Evolutionary conservation across 2,113 vertebrate species (phyloP), one percentile per base, ranked within the genome.

Genomic region (Psettodes erumei): DNA sequence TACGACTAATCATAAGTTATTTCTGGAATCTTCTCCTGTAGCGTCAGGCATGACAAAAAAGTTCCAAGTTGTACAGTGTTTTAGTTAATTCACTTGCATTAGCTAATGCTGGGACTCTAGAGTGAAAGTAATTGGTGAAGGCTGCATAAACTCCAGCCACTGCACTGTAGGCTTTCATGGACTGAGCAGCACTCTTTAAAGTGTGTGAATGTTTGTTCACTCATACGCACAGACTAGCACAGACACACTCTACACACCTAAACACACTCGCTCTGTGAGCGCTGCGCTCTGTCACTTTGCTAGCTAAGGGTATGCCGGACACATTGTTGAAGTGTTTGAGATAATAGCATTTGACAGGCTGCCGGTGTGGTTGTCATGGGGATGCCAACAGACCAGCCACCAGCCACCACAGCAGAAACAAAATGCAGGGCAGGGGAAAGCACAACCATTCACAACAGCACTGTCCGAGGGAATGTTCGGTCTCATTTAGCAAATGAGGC

Each of bases 281-380:
- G n/a, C n/a, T n/a, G n/a, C n/a, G 47, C 75, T 62, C 68, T 67
- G 63, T 72, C 67, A 82, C 62, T 83, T 62, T 56, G 63, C 19
- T 51, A 28, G 82, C 59, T 66, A 48, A 71, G 66, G 64, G 63
- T 70, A 64, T 53, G 48, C 68, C 74, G 85, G 82, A 83, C 85
- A 81, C 75, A 64, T 72, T 56, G 81, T 77, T 77, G 55, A 83
- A 81, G 82, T 77, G 83, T 77, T 80, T 43, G 62, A 89, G 82
- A 89, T 88, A 82, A 90, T 71, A 59, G 61, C 78, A 23, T 88
- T 82, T 88, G 84, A 89, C 83, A 80, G 85, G 75, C 80, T 78
- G 84, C 82, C 85, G 82, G 82, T 85, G 84, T 82, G 73, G 87
- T 89, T 89, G 88, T 87, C 87, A 90, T 85, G 83, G 83, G 71